Conservation (phyloP, 2,797 vertebrate species). For the Clarias fuscus region DNA sequence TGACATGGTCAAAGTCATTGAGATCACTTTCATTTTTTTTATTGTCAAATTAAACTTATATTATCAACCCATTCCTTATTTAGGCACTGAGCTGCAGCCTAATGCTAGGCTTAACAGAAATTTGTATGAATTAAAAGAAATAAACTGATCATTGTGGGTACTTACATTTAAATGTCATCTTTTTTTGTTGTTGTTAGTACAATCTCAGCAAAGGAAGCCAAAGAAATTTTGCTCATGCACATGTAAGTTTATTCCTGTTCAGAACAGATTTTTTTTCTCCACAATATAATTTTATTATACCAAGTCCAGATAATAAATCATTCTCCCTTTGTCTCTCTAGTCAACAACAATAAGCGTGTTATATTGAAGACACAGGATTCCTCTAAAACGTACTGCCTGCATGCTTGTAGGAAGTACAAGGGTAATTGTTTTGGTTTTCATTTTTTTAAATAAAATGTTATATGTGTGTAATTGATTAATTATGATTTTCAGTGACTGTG, state of each 20-base stretch:
- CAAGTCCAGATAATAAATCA: background rate
- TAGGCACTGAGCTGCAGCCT: too few relatives aligned
- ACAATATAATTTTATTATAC: background rate
- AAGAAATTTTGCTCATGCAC: background rate
- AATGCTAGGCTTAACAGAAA: too few relatives aligned
- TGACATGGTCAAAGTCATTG: too few relatives aligned
- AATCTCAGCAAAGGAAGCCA: background rate
- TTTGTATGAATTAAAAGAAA: too few relatives aligned
- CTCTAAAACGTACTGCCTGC: too few relatives aligned
- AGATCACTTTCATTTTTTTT: too few relatives aligned
- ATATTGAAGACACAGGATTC: background rate
- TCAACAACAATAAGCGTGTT: background rate
- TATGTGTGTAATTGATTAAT: background rate
- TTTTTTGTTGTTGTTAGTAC: background rate
- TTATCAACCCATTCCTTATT: too few relatives aligned
- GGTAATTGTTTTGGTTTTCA: background rate
- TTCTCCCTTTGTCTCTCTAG: background rate
- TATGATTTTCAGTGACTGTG: background rate
- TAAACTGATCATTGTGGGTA: too few relatives aligned
- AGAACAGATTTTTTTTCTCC: background rate
- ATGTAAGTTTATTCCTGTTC: constrained; percentile 8
- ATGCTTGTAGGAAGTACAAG: background rate
- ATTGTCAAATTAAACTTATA: too few relatives aligned
- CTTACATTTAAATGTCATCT: too few relatives aligned
- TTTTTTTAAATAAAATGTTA: background rate